Evolutionary conservation across 1,140 invertebrate genomes (phyloP).

Genomic region (Plutomurus gul): DNA sequence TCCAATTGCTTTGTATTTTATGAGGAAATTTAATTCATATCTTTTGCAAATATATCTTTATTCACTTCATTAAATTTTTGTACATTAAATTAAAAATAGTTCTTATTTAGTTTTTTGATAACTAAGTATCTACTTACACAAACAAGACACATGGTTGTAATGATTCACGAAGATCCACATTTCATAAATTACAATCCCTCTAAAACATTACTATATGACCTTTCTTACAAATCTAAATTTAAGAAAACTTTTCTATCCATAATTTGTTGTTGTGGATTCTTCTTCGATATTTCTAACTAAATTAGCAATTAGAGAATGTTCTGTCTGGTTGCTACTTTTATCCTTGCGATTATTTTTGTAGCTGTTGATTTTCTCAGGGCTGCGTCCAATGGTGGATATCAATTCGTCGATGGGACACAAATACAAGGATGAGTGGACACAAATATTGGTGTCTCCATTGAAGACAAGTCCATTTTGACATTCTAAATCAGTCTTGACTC

Average conservation of each 20-base stretch:
- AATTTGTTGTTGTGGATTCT: neutral
- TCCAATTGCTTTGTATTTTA: too few relatives aligned
- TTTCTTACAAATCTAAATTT: neutral
- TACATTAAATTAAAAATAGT: too few relatives aligned
- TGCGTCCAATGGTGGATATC: neutral
- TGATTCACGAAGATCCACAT: too few relatives aligned
- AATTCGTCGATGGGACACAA: constrained; percentile 36
- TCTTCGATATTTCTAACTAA: constrained; percentile 16
- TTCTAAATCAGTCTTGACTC: constrained; percentile 56
- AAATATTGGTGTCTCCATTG: constrained; percentile 57
- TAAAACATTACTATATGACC: neutral
- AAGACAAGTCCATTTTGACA: constrained; percentile 57
- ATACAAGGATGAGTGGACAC: constrained; percentile 52
- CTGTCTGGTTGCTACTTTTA: neutral
- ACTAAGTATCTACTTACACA: too few relatives aligned
- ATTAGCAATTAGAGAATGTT: neutral
- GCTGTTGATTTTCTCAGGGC: neutral
- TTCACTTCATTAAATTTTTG: too few relatives aligned
- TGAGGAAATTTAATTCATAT: too few relatives aligned
- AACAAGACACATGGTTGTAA: too few relatives aligned
- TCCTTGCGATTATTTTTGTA: neutral
- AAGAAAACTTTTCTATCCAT: neutral
- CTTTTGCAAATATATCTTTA: too few relatives aligned
- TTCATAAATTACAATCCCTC: too few relatives aligned
- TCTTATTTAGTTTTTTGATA: too few relatives aligned